Base-by-base conservation (phyloP, 2,113 vertebrate genomes). In the Bubalus kerabau region DNA sequence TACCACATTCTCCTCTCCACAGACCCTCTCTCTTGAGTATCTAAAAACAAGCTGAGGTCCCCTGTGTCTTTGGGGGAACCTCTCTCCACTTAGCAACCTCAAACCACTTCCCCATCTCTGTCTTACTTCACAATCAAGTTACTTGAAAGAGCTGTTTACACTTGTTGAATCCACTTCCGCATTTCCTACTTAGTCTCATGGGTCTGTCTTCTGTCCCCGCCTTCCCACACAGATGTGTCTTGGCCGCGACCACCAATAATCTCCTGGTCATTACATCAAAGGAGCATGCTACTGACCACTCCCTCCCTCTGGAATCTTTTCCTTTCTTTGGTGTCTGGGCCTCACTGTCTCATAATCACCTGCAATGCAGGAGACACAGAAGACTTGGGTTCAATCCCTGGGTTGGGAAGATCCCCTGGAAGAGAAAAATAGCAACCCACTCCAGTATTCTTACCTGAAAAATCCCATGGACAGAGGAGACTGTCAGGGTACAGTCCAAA, bases 61-160 rank as follows among this genome's bases (percentile, higher is more conserved):
- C 46, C 57, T 21, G 7, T 21, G 32, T 43, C 28, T 64, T n/a
- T 52, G 52, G 60, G 81, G 83, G 93, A 90, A 14, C 24, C 71
- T 91, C 74, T 78, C 40, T 76, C 59, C 19, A n/a, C 10, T 50
- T 13, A 57, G 36, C 54, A 74, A 92, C 91, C 93, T 93, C 95
- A 93, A 80, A 93, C 96, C 95, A 91, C 95, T 97, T 97, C 95
- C 97, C 28, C 28, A 32, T 67, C 54, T 26, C 54, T 2, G 43
- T 48, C 87, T 54, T 32, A 11, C 17, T 64, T 64, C 57, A 40
- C 94, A 54, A 21, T 46, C 46, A 56, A 26, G 71, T 67, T 87
- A 74, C 91, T 76, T 57, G 78, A 88, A 88, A 95, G 86, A 54
- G 26, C 19, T 62, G 84, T 83, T 92, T 36, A 36, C 57, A 11